phyloP scores from a whole-genome alignment of 2,113 vertebrate species.

The Erythrocebus patas region DNA sequence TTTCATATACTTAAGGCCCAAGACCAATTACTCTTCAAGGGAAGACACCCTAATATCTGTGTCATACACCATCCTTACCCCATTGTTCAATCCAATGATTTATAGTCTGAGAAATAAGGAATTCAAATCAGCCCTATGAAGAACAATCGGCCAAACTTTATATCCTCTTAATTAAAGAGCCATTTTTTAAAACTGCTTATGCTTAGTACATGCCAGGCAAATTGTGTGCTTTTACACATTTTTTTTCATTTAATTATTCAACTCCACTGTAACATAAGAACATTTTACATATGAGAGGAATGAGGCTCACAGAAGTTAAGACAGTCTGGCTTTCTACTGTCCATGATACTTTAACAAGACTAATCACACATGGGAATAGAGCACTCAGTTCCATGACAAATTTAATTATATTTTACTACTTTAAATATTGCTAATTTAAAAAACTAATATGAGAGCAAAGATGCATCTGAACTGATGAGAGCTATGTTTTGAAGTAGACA shows the following conservation, averaged over 20 bases:
- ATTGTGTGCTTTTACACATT: background rate
- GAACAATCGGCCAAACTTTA: background rate
- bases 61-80: constrained; percentile 62
- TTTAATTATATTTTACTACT: background rate
- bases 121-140: constrained; percentile 49
- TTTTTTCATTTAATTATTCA: background rate
- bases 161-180: background rate
- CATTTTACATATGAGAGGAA: background rate
- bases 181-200: background rate
- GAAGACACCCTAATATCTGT: constrained; percentile 62
- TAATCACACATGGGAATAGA: background rate
- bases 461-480: background rate
- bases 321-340: background rate
- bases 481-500: no score
- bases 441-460: background rate
- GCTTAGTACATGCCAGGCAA: background rate
- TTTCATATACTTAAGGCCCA: constrained; percentile 59
- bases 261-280: background rate
- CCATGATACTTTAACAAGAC: background rate
- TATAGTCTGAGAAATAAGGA: constrained; percentile 63
- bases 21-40: constrained; percentile 48
- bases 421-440: background rate
- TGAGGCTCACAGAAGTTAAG: background rate
- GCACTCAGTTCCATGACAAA: background rate
- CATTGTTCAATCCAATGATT: constrained; percentile 66